phyloP scores from a whole-genome alignment of 30 jellyfish, hydroid and myxozoan species.

The Aurelia sp. region DNA sequence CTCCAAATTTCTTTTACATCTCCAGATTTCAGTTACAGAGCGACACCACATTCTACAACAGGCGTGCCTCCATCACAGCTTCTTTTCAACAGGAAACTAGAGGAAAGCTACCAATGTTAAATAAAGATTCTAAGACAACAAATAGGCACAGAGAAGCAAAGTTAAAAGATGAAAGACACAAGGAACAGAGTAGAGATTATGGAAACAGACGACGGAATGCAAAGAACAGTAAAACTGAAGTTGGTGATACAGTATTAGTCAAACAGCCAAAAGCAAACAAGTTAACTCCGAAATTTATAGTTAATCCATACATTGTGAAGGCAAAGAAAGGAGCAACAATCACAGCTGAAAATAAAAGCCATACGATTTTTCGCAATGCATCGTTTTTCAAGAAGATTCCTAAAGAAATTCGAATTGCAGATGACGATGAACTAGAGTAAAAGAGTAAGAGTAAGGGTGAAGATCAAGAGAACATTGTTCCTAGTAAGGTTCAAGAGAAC shows the following conservation, averaged over 20 bases:
- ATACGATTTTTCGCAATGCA: neutral
- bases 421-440: too few species aligned
- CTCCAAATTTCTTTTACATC: constrained; percentile 20
- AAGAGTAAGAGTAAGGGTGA: too few species aligned
- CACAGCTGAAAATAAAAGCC: constrained; percentile 29
- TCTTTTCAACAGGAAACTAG: constrained; percentile 39
- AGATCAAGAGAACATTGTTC: too few species aligned
- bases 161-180: neutral
- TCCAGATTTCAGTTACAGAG: constrained; percentile 13
- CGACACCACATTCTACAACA: constrained; percentile 50
- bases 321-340: constrained; percentile 59
- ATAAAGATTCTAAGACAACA: neutral
- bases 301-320: constrained; percentile 49
- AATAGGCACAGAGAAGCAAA: neutral
- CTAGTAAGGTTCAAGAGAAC: neutral
- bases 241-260: constrained; percentile 64
- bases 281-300: constrained; percentile 50
- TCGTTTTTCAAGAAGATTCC: too few species aligned
- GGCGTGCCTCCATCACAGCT: constrained; percentile 48
- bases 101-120: neutral
- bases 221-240: neutral
- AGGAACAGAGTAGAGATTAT: neutral
- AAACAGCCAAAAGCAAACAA: constrained; percentile 70
- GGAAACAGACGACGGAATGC: constrained; percentile 15
- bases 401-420: too few species aligned